Evolutionary conservation across 2,888 invertebrate species (phyloP), one percentile per base, ranked within the genome.

Genomic region (Anthrax anthrax): DNA sequence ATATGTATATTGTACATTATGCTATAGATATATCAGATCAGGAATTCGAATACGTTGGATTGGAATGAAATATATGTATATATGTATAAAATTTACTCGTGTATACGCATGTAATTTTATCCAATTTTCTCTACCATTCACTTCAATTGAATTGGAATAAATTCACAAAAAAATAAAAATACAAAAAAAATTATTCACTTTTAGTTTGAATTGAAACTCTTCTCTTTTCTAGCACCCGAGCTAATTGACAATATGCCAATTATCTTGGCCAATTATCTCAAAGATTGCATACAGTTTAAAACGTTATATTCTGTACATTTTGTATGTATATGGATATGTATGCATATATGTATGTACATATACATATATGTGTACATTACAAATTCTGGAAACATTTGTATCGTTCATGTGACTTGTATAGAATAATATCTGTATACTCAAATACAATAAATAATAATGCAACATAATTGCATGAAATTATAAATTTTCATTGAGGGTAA

Each of bases 191-290:
- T 37, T 41, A 40, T 44, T 47, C 47, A 47, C 47, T 47, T n/a
- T n/a, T 47, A 43, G 46, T 32, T n/a, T 46, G 46, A 46, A 46
- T 18, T 41, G 38, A 46, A 46, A 46, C 46, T 37, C 46, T 38
- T 42, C 32, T 42, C 46, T 32, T 42, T 27, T 42, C 18, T 18
- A 38, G 42, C 37, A 38, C 46, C n/a, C 12, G 19, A 46, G 42
- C 56, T 56, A 57, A 56, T 56, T 57, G 56, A 56, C 56, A 56
- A 57, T 56, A 55, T 54, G 56, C 55, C 58, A 58, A 58, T 58
- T 57, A 58, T 57, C 54, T 55, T 54, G 57, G 57, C 55, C 58
- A 58, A 58, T 58, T 58, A 58, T 57, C 50, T 51, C 48, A 50
- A 56, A 56, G 55, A 56, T 56, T 57, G 52, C 53, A 53, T 50